phyloP scores from a whole-genome alignment of 2,888 invertebrate genomes.

The Drymonia ruficornis region DNA sequence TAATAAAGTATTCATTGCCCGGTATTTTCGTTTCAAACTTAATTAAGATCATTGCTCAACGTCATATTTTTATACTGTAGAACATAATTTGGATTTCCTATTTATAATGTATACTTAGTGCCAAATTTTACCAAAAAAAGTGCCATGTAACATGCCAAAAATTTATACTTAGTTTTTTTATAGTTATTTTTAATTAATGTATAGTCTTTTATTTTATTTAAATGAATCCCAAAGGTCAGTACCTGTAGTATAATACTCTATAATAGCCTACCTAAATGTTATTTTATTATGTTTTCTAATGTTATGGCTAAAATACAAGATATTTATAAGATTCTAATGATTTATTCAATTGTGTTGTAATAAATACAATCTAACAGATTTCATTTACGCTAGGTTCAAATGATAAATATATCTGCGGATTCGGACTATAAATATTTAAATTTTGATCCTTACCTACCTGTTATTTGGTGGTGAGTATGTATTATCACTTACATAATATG shows the following conservation, averaged over 20 bases:
- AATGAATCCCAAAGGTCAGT: constrained; percentile 68
- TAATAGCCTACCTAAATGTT: constrained; percentile 36
- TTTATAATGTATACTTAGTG: constrained; percentile 50
- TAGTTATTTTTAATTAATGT: constrained; percentile 30
- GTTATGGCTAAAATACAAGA: constrained; percentile 32
- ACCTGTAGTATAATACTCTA: constrained; percentile 79
- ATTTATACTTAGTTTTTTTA: constrained; percentile 28
- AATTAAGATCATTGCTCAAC: constrained; percentile 75
- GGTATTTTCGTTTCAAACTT: constrained; percentile 71
- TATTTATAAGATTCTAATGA: too few species aligned
- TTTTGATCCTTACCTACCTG: not conserved
- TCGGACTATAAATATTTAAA: too few species aligned
- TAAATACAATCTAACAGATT: constrained; percentile 7
- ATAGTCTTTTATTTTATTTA: constrained; percentile 35
- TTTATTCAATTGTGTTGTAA: too few species aligned
- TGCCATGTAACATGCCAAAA: constrained; percentile 59
- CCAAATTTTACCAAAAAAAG: constrained; percentile 56
- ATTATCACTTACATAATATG: too few species aligned
- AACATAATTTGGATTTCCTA: constrained; percentile 52
- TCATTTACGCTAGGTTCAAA: constrained; percentile 20
- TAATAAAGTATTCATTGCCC: constrained; percentile 72
- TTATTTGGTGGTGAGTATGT: too few species aligned
- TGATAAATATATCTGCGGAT: too few species aligned
- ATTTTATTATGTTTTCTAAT: constrained; percentile 55
- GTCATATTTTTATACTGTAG: constrained; percentile 63